Evolutionary conservation across 2,113 vertebrate genomes (phyloP), one percentile per base, ranked within the genome.

Genomic region (Urocynchramus pylzowi): DNA sequence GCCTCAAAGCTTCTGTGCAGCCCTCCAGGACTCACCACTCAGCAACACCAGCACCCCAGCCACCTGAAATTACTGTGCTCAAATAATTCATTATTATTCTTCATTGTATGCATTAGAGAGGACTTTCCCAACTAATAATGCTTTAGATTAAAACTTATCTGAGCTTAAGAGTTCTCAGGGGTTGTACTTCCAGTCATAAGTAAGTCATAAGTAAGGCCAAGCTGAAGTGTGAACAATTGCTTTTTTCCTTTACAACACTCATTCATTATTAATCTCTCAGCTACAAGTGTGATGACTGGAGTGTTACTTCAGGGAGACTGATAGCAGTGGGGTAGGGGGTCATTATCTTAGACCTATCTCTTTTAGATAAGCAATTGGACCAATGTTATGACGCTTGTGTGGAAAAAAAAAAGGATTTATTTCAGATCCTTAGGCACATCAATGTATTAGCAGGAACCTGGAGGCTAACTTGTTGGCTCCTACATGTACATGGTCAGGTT

Each of bases 301-400:
- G 64, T 61, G 64, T 79, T 93, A 53, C 76, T 94, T 93, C 83
- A 84, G 64, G 76, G 57, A 84, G 31, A 92, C 50, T 93, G 85
- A 90, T 81, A 89, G 78, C 76, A 59, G 4, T 37, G 20, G 85
- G n/a, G 27, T 49, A 49, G 11, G 16, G 39, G 45, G 10, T 73
- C 71, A 74, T 31, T 80, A 56, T 88, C 92, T 92, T 33, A 64
- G 37, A 86, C 28, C 27, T 94, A 69, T 90, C 80, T 92, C 65
- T 49, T 93, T 93, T 84, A 93, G 64, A 93, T 94, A 92, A 92
- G 68, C 47, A 84, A 84, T 90, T 87, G 95, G 47, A 31, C 11
- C 45, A 79, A 57, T 0, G 0, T 84, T 89, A 60, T 92, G 71
- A 64, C 84, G 19, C 20, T 52, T 83, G 5, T n/a, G 18, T 64